Evolutionary conservation across 1,140 invertebrate species (phyloP).

Genomic region (Panagrolaimus sp.): DNA sequence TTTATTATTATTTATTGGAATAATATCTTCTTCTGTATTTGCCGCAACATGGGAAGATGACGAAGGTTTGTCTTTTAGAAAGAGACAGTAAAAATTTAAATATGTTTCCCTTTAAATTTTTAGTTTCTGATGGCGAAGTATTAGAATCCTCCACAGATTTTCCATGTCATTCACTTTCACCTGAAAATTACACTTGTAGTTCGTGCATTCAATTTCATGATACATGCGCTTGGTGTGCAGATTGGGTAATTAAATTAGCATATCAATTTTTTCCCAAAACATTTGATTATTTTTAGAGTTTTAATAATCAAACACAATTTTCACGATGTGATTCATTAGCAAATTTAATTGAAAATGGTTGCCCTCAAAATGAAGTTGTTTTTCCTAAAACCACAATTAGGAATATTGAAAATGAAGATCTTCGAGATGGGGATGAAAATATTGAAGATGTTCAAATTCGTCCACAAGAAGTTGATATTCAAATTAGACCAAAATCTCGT

Average conservation of each 20-base stretch:
- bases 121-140: conserved; percentile 45
- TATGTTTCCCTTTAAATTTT: conserved; percentile 11
- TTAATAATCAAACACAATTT: conserved; percentile 57
- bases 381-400: conserved; percentile 46
- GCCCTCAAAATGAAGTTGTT: conserved; percentile 52
- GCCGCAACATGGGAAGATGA: conserved; percentile 8
- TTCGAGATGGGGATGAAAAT: conserved; percentile 44
- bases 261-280: not conserved
- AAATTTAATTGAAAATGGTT: conserved; percentile 53
- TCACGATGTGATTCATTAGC: conserved; percentile 51
- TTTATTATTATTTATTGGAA: conserved; percentile 8
- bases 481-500: conserved; percentile 53
- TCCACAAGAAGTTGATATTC: conserved; percentile 55
- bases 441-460: conserved; percentile 54
- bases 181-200: conserved; percentile 57
- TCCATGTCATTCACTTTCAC: conserved; percentile 55
- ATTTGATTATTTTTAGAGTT: conserved; percentile 36
- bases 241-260: conserved; percentile 38
- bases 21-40: conserved; percentile 6
- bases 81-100: not conserved
- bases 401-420: not conserved
- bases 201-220: conserved; percentile 58
- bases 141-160: conserved; percentile 53
- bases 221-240: conserved; percentile 56
- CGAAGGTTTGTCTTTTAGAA: conserved; percentile 6